Percentiles rank a stretch among this genome's conserved stretches.
phyloP scores from a whole-genome alignment of 2,888 invertebrate species.

The Drosophila prostipennis region DNA sequence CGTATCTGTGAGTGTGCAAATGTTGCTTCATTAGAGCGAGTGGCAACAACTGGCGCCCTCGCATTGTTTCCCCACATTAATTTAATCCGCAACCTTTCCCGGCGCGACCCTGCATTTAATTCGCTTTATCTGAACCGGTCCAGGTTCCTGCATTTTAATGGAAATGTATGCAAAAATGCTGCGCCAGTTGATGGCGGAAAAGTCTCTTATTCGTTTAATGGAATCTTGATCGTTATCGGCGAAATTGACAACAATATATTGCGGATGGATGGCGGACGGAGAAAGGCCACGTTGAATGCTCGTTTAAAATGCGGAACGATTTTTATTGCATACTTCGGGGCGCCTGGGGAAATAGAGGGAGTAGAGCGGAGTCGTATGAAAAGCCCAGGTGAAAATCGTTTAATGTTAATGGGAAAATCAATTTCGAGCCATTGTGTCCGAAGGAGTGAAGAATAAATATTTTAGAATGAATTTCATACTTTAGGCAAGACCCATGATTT shows the following conservation, averaged over 20 bases:
- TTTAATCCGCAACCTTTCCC: slow-evolving; percentile 42
- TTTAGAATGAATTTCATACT: not conserved
- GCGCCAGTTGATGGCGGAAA: slow-evolving; percentile 34
- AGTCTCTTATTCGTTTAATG: slow-evolving; percentile 42
- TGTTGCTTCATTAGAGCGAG: slow-evolving; percentile 64
- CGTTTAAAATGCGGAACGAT: slow-evolving; percentile 29
- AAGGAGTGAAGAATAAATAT: not conserved
- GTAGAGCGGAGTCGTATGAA: not conserved
- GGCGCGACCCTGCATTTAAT: slow-evolving; percentile 29
- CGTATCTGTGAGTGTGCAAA: slow-evolving; percentile 2
- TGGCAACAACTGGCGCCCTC: slow-evolving; percentile 50
- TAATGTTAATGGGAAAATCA: slow-evolving; percentile 14
- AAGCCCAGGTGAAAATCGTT: slow-evolving; percentile 8
- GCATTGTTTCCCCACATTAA: slow-evolving; percentile 37
- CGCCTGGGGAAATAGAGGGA: slow-evolving; percentile 8
- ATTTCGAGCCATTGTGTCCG: slow-evolving; percentile 1
- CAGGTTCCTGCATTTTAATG: slow-evolving; percentile 24
- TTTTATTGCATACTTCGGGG: slow-evolving; percentile 33
- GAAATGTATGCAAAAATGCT: slow-evolving; percentile 37
- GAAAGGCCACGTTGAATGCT: slow-evolving; percentile 4
- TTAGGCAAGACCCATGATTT: not conserved
- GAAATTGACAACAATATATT: slow-evolving; percentile 45
- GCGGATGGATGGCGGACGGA: slow-evolving; percentile 10
- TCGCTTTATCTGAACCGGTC: slow-evolving; percentile 31
- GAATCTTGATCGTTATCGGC: slow-evolving; percentile 38